phyloP scores from a whole-genome alignment of 2,888 invertebrate genomes.

The Tyria jacobaeae region DNA sequence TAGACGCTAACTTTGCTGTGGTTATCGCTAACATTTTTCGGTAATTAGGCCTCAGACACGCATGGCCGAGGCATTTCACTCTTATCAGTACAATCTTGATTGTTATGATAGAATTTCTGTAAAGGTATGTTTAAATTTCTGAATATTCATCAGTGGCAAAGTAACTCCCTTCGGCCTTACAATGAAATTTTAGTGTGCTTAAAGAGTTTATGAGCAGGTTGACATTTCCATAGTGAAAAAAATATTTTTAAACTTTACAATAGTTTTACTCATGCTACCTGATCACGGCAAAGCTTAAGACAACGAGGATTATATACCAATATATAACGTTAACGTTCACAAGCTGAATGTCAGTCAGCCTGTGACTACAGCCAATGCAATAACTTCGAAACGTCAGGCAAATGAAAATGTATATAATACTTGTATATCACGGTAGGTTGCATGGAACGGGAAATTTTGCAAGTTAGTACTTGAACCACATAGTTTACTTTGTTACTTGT shows the following conservation, averaged over 20 bases:
- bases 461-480: too few species aligned
- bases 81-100: constrained; percentile 23
- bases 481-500: too few species aligned
- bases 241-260: not conserved
- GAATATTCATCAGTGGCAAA: not conserved
- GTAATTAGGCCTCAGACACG: constrained; percentile 35
- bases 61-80: constrained; percentile 19
- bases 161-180: not conserved
- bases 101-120: constrained; percentile 9
- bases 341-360: too few species aligned
- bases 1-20: constrained; percentile 43
- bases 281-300: not conserved
- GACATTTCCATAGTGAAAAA: too few species aligned
- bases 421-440: too few species aligned
- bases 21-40: constrained; percentile 34
- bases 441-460: too few species aligned
- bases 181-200: not conserved
- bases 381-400: too few species aligned
- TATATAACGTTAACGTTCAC: too few species aligned
- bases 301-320: too few species aligned
- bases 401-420: too few species aligned
- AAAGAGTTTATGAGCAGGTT: too few species aligned
- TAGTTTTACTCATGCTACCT: not conserved
- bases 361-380: too few species aligned
- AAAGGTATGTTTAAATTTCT: constrained; percentile 11